A percentile compares a stretch with the other conserved stretches of the same genome.
Evolutionary conservation across 1,140 invertebrate species (phyloP).

Genomic region (Solenopsis invicta): DNA sequence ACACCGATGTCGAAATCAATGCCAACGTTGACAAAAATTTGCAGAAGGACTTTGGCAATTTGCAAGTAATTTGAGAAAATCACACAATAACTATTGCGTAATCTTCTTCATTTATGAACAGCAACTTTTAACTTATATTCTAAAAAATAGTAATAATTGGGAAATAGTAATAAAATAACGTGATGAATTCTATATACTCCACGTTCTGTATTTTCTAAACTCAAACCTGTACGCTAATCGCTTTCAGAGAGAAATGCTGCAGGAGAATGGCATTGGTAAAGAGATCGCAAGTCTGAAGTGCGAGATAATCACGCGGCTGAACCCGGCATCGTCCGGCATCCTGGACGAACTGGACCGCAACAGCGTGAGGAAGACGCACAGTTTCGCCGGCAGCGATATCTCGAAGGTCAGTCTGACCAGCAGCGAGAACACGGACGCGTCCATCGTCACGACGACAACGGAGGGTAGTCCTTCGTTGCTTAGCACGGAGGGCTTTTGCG

Average conservation of each 20-base stretch:
- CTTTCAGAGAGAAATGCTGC: conserved; percentile 58
- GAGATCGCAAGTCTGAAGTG: conserved; percentile 83
- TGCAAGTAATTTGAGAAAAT: conserved; percentile 54
- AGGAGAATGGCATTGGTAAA: conserved; percentile 77
- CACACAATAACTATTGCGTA: not conserved
- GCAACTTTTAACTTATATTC: not conserved
- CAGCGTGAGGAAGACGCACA: conserved; percentile 83
- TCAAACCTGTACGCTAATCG: not conserved
- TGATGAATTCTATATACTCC: not conserved
- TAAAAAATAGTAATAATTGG: not conserved
- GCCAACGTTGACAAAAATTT: conserved; percentile 51
- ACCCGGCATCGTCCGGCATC: conserved; percentile 66
- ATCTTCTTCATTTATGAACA: not conserved
- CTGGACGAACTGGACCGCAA: conserved; percentile 65
- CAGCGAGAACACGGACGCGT: conserved; percentile 84
- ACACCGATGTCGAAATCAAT: conserved; percentile 23
- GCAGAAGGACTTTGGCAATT: conserved; percentile 44
- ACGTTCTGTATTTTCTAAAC: not conserved
- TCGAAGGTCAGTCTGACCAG: conserved; percentile 85
- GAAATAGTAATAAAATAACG: not conserved
- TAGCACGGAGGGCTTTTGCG: conserved; percentile 85
- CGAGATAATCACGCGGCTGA: conserved; percentile 82
- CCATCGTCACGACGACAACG: conserved; percentile 83
- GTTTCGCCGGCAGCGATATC: conserved; percentile 85
- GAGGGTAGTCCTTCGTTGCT: conserved; percentile 84